phyloP scores from a whole-genome alignment of 2,888 invertebrate species.

The Sphinx pinastri region DNA sequence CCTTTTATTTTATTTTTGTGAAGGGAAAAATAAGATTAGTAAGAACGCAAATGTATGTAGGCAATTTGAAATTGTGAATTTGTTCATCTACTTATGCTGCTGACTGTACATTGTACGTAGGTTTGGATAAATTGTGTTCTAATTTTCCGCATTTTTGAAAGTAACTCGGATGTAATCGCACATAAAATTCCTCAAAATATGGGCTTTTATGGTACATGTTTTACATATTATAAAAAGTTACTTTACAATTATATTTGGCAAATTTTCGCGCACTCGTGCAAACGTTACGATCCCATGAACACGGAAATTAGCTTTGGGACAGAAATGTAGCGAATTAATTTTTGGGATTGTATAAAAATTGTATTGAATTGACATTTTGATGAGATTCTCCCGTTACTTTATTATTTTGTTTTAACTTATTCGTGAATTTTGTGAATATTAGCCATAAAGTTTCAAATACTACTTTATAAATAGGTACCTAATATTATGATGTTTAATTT shows the following conservation, averaged over 20 bases:
- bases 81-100: too few relatives aligned
- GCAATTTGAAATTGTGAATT: too few relatives aligned
- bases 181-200: background rate
- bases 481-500: too few relatives aligned
- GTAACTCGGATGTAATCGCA: background rate
- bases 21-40: too few relatives aligned
- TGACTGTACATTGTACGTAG: too few relatives aligned
- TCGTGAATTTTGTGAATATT: too few relatives aligned
- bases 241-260: background rate
- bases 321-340: background rate
- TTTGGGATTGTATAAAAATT: background rate
- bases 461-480: too few relatives aligned
- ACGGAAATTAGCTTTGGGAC: background rate
- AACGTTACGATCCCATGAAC: background rate
- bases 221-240: background rate
- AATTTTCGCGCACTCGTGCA: background rate
- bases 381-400: background rate
- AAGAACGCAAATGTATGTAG: too few relatives aligned
- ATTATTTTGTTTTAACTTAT: background rate
- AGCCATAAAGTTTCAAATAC: too few relatives aligned
- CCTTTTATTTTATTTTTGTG: too few relatives aligned
- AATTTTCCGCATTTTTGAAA: background rate
- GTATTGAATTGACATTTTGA: background rate
- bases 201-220: background rate
- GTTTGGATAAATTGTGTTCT: background rate